Base-by-base conservation (phyloP, 2,888 invertebrate species). In the Byasa hedistus region DNA sequence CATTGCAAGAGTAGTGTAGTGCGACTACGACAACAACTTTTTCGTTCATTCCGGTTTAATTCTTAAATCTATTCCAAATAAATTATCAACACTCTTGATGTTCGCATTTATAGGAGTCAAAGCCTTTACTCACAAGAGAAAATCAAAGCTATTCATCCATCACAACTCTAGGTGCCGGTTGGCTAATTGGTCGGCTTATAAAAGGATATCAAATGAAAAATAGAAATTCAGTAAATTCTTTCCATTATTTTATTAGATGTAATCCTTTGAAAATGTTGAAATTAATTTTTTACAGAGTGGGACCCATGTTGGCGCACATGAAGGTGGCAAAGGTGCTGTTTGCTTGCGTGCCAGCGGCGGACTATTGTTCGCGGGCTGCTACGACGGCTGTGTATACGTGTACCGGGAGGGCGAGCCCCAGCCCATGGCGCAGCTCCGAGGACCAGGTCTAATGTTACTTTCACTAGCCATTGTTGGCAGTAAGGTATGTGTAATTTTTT, bases 371-470 rank as follows among this genome's bases (percentile, higher is more conserved):
- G 94, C 95, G 56, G 96, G 96, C 71, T 96, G 96, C 86, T 95
- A 96, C 81, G 95, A 96, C 86, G 96, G 96, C 69, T 94, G 93
- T 79, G 94, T 96, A 74, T 96, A 96, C 82, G 93, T 96, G 68
- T 94, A 94, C 83, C 90, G 94, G 71, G 92, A 93, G 71, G 84
- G 86, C 7, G 88, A 92, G 71, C 81, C 84, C 1, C 85, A 93
- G 17, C 93, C 94, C 72, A 77, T 95, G 66, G 94, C 94, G 44
- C 93, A 93, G 71, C 93, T 96, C 73, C 57, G 93, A 21, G 96
- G 96, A 27, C 95, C 95, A 67, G 93, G 94, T 51, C 94, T 95
- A 72, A 94, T 95, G 93, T 88, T 96, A 74, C 86, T 96, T 24
- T 94, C 95, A 3, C 92, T 96, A 77, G 94, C 95, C 74, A 87